These are phyloP conservation scores for Metaphire vulgaris DNA, from an alignment of 1,140 invertebrate species.

Conservation along the genomic window DNA sequence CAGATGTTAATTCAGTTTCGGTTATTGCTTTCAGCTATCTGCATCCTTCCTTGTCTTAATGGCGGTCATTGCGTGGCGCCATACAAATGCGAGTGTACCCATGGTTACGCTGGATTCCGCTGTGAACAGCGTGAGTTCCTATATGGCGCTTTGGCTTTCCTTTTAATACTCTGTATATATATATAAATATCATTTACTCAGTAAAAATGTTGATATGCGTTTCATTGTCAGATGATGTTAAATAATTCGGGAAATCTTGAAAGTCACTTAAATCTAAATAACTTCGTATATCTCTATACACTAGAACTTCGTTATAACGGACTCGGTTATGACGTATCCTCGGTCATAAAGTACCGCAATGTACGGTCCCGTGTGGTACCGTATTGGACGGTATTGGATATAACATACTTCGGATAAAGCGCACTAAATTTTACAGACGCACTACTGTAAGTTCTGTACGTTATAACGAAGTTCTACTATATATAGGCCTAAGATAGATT, in stretches of 20 bases:
- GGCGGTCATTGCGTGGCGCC: constrained; percentile 47
- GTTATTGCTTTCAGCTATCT: constrained; percentile 31
- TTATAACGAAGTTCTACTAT: too few relatives aligned
- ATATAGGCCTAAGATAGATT: neutral
- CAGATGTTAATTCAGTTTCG: neutral
- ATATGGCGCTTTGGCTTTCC: neutral
- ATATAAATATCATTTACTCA: constrained; percentile 19
- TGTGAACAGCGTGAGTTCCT: constrained; percentile 42
- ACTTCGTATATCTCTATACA: neutral
- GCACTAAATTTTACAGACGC: too few relatives aligned
- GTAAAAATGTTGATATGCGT: constrained; percentile 11
- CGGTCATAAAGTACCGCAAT: too few relatives aligned
- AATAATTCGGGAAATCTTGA: neutral
- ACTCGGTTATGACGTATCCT: neutral
- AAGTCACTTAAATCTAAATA: neutral
- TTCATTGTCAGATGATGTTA: neutral
- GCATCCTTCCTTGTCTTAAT: constrained; percentile 49
- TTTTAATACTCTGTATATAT: neutral
- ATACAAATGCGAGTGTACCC: constrained; percentile 47
- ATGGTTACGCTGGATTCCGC: constrained; percentile 44
- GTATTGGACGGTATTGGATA: too few relatives aligned
- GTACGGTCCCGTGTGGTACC: too few relatives aligned
- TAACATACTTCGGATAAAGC: too few relatives aligned
- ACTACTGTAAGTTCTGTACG: too few relatives aligned
- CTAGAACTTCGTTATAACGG: neutral